These are phyloP conservation scores for Hetaerina titia DNA, from an alignment of 2,888 invertebrate genomes.

Conservation along the genomic window DNA sequence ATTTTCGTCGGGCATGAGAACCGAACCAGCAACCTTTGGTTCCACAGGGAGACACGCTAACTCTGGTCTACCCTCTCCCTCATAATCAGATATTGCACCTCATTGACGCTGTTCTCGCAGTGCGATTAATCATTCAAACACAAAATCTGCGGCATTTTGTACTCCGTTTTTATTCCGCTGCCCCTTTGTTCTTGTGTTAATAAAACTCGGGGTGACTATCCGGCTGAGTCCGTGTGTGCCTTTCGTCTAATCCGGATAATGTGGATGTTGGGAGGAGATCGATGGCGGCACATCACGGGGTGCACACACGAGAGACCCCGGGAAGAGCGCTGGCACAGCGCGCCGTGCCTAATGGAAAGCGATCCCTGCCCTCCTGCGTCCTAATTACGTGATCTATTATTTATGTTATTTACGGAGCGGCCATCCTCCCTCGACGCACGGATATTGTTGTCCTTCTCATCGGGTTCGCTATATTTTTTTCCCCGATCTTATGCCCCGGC, in stretches of 20 bases:
- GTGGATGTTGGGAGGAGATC: background rate
- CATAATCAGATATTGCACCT: no score
- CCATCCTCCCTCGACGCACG: background rate
- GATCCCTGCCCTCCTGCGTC: background rate
- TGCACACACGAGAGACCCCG: background rate
- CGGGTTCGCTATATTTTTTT: background rate
- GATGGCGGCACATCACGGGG: background rate
- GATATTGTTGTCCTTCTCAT: slow-evolving; percentile 31
- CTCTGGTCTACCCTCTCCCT: no score
- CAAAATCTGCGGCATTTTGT: background rate
- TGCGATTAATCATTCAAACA: background rate
- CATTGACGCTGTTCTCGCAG: no score
- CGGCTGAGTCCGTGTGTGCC: background rate
- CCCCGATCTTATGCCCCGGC: background rate
- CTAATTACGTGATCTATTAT: slow-evolving; percentile 32
- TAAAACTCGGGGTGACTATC: slow-evolving; percentile 3
- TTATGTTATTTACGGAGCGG: slow-evolving; percentile 24
- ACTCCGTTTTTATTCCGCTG: no score
- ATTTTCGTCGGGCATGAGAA: no score
- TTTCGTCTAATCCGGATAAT: background rate
- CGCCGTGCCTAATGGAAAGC: slow-evolving; percentile 4
- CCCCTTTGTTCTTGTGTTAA: background rate
- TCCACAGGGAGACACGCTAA: no score
- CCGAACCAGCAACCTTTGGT: no score
- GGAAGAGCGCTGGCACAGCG: background rate